Percentiles rank a stretch among this genome's conserved stretches.
These are phyloP conservation scores for Terrapene triunguis DNA, from an alignment of 2,113 vertebrate genomes.

Conservation along the genomic window DNA sequence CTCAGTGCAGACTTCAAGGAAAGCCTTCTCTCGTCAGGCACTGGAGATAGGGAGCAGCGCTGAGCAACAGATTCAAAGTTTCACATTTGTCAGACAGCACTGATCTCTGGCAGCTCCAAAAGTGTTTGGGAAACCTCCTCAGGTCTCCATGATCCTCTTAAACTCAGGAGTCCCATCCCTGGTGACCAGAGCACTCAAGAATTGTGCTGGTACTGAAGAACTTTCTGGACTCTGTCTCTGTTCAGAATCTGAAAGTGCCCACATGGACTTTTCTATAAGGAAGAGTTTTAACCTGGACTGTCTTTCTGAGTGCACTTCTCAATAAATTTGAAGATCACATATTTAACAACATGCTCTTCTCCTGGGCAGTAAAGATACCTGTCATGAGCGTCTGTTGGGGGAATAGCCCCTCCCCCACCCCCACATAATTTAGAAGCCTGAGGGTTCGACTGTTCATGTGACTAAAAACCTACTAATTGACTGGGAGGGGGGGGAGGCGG, in stretches of 20 bases:
- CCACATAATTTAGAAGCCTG: not conserved
- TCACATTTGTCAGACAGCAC: not conserved
- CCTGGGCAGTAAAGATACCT: not conserved
- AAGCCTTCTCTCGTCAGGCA: not conserved
- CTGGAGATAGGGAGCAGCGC: not conserved
- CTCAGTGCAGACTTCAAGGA: too few species aligned
- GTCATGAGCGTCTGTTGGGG: not conserved
- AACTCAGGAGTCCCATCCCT: not conserved
- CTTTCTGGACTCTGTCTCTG: too few species aligned
- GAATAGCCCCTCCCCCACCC: too few species aligned
- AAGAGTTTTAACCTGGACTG: not conserved
- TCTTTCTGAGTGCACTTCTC: not conserved
- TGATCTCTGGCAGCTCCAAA: not conserved
- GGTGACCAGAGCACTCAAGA: not conserved
- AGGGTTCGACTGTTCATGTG: not conserved
- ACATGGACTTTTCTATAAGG: not conserved
- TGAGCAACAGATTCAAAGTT: not conserved
- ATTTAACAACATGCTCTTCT: not conserved
- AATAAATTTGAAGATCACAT: not conserved
- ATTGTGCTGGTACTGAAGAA: not conserved
- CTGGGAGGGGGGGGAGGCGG: not conserved
- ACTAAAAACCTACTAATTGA: not conserved
- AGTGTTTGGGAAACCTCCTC: not conserved
- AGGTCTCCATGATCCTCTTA: not conserved
- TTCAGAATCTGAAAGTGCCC: not conserved